These are phyloP conservation scores for Apodemus sylvaticus DNA, from an alignment of 2,113 vertebrate species.

Conservation along the genomic window DNA sequence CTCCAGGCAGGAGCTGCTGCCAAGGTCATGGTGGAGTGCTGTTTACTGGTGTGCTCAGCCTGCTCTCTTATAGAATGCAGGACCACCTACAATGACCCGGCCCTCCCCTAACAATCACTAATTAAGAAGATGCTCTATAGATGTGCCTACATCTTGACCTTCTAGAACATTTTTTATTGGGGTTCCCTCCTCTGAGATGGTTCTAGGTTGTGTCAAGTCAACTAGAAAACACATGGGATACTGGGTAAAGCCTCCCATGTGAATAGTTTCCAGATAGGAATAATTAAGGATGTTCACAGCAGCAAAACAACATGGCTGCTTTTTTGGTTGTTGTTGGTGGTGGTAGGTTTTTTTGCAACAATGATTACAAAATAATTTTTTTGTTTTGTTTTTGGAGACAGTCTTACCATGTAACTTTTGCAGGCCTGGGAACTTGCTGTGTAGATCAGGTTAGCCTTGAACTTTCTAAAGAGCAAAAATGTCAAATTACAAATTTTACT, in stretches of 20 bases:
- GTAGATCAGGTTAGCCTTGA: not conserved
- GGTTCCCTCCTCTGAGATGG: not conserved
- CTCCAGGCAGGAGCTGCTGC: not conserved
- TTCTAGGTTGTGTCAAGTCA: not conserved
- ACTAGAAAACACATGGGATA: not conserved
- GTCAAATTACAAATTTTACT: not conserved
- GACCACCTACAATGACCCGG: not conserved
- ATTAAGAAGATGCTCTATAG: not conserved
- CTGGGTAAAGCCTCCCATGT: not conserved
- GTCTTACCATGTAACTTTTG: not conserved
- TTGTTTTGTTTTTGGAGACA: not conserved
- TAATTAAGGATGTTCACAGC: not conserved
- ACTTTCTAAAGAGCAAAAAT: not conserved
- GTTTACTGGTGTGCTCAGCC: not conserved
- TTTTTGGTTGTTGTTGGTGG: no score
- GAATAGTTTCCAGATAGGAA: not conserved
- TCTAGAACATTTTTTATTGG: not conserved
- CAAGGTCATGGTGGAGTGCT: not conserved
- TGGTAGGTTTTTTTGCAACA: not conserved
- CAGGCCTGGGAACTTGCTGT: not conserved
- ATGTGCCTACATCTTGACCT: not conserved
- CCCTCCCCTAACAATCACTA: not conserved
- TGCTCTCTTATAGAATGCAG: not conserved
- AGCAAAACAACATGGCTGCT: not conserved
- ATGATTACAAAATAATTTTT: not conserved